These are phyloP conservation scores for Enteromius anoplus DNA, from an alignment of 2,797 vertebrate genomes.

Conservation along the genomic window DNA sequence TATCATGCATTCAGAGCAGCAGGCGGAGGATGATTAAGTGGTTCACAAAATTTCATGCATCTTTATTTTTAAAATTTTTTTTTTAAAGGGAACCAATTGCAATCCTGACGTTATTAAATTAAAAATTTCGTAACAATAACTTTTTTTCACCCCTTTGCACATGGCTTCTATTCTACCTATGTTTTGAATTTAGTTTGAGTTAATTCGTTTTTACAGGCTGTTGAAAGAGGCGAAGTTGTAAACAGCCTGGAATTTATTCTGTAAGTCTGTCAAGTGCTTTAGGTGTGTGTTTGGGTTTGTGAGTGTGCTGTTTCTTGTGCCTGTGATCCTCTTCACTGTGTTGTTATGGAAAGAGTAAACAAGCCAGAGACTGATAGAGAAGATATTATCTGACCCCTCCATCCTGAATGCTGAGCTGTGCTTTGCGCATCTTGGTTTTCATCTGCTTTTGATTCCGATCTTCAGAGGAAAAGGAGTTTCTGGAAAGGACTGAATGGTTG, in stretches of 20 bases:
- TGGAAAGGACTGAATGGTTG: slow-evolving; percentile 23
- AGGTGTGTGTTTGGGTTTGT: background rate
- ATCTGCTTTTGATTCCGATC: slow-evolving; percentile 24
- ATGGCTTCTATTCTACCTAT: background rate
- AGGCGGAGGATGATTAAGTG: background rate
- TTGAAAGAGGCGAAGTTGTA: background rate
- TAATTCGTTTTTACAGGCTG: background rate
- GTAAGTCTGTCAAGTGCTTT: background rate
- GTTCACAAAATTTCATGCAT: background rate
- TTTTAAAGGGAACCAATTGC: background rate
- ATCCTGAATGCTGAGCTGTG: background rate
- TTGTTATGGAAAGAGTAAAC: slow-evolving; percentile 7
- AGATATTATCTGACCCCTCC: background rate
- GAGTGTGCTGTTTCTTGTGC: background rate
- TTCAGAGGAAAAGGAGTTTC: slow-evolving; percentile 16
- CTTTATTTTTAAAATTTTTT: background rate
- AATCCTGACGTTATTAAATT: background rate
- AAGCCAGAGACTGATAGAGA: background rate
- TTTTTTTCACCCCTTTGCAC: background rate
- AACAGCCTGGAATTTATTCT: background rate
- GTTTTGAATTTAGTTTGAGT: too few species aligned
- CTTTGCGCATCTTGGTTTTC: background rate
- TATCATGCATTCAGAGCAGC: background rate
- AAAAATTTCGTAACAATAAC: too few species aligned
- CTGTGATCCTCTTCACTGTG: background rate